phyloP scores from a whole-genome alignment of 2,113 vertebrate species.

The Spizaetus ornatus region DNA sequence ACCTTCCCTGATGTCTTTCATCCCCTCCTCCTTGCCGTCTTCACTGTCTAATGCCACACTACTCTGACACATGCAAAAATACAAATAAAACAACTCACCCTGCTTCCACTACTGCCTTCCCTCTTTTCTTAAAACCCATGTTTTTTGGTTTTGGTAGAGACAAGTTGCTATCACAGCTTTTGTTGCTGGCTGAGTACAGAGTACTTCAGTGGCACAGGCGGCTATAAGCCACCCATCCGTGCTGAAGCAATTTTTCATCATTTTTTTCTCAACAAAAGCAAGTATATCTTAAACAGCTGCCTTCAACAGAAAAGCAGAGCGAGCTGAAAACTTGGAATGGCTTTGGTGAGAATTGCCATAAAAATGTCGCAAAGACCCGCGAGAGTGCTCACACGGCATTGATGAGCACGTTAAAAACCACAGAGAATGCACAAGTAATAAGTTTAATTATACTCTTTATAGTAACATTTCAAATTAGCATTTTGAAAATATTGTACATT shows the following conservation, averaged over 20 bases:
- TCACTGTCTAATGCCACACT: not conserved
- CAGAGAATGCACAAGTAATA: not conserved
- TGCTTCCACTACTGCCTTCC: not conserved
- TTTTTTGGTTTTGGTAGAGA: not conserved
- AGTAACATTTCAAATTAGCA: not conserved
- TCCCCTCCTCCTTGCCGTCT: not conserved
- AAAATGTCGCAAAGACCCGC: not conserved
- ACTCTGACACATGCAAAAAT: not conserved
- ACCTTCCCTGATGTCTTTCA: not conserved
- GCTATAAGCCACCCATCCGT: not conserved
- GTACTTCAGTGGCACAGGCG: not conserved
- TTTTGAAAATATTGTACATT: not conserved
- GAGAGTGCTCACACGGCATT: not conserved
- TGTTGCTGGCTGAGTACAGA: not conserved
- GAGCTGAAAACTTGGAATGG: not conserved
- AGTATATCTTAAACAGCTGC: not conserved
- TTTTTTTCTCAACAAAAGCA: not conserved
- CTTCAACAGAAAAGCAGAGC: not conserved
- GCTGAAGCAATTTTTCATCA: not conserved
- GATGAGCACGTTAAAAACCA: not conserved
- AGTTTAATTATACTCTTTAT: not conserved
- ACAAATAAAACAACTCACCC: not conserved
- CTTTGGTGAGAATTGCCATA: not conserved
- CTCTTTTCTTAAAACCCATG: not conserved
- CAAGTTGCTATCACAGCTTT: not conserved